Percentiles rank a stretch among this genome's conserved stretches.
phyloP scores from a whole-genome alignment of 2,113 vertebrate species.

The Brachypteracias leptosomus region DNA sequence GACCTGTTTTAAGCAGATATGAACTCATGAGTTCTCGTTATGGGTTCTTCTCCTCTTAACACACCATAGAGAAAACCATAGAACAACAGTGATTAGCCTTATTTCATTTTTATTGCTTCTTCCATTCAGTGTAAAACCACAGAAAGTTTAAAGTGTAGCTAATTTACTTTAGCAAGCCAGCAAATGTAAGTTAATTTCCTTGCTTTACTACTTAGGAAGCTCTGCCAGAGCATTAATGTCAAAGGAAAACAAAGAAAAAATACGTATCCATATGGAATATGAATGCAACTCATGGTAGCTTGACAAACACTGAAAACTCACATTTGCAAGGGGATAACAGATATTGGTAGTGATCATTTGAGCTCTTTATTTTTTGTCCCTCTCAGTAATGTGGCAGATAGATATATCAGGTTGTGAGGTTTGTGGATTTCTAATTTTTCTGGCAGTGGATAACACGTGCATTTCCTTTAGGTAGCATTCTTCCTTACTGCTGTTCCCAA shows the following conservation, averaged over 20 bases:
- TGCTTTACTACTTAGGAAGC: slow-evolving; percentile 56
- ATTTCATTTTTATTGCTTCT: slow-evolving; percentile 77
- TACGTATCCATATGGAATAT: background rate
- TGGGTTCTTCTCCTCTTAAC: slow-evolving; percentile 61
- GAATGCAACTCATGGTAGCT: background rate
- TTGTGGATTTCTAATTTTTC: background rate
- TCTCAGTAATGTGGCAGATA: background rate
- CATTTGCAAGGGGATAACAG: background rate
- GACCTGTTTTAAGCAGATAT: slow-evolving; percentile 69
- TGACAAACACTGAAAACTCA: background rate
- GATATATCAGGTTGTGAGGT: background rate
- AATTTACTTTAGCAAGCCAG: slow-evolving; percentile 71
- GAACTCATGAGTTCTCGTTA: slow-evolving; percentile 65
- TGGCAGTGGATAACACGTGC: background rate
- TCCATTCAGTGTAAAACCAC: slow-evolving; percentile 58
- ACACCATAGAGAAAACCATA: slow-evolving; percentile 60
- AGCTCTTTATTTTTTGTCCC: background rate
- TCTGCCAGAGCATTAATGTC: slow-evolving; percentile 54
- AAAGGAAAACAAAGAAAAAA: slow-evolving; percentile 52
- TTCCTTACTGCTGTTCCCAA: background rate
- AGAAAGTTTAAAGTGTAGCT: slow-evolving; percentile 72
- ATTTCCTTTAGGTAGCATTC: background rate
- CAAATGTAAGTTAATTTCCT: slow-evolving; percentile 71
- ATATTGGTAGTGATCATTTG: background rate
- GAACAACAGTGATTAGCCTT: slow-evolving; percentile 68